Evolutionary conservation across 1,140 invertebrate species (phyloP).

Genomic region (Bathynomus jamesi): DNA sequence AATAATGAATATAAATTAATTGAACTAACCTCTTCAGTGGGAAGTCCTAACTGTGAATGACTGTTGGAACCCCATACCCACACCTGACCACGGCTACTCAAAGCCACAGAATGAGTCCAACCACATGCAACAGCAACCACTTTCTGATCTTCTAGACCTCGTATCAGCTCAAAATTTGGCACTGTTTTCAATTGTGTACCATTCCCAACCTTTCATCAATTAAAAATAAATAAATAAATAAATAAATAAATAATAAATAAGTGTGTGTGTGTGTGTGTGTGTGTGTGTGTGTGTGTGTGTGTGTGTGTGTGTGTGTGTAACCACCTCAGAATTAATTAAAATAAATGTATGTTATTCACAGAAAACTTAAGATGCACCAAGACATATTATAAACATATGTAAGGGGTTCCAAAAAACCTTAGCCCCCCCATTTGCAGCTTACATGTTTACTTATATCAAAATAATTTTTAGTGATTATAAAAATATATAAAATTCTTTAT

Average conservation of each 20-base stretch:
- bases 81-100: conserved; percentile 43
- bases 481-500: no score
- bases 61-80: conserved; percentile 41
- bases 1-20: no score
- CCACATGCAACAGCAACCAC: conserved; percentile 45
- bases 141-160: conserved; percentile 49
- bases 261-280: background rate
- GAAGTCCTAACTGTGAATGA: conserved; percentile 41
- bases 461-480: no score
- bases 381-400: no score
- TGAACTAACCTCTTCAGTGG: conserved; percentile 34
- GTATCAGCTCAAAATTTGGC: conserved; percentile 44
- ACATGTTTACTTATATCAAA: no score
- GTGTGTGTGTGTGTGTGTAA: no score
- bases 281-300: background rate
- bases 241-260: background rate
- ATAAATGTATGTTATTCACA: no score
- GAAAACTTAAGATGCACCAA: no score
- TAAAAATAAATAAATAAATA: background rate
- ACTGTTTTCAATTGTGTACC: conserved; percentile 37
- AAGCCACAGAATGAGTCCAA: conserved; percentile 42
- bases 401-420: no score
- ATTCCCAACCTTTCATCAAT: conserved; percentile 37
- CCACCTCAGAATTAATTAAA: no score
- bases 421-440: no score